These are phyloP conservation scores for Auanema sp. DNA, from an alignment of 2,888 invertebrate genomes.

Conservation along the genomic window DNA sequence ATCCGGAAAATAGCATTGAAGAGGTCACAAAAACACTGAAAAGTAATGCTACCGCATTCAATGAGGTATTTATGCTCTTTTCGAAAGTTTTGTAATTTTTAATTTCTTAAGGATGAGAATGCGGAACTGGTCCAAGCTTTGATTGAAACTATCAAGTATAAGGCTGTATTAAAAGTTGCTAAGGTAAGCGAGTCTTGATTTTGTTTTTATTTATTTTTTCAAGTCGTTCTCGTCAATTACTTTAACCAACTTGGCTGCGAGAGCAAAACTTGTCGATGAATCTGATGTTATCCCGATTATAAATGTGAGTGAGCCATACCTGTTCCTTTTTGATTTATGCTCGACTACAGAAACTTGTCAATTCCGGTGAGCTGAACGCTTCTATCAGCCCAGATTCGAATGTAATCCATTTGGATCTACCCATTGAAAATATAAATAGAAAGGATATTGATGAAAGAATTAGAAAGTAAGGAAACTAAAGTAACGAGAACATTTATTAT, in stretches of 20 bases:
- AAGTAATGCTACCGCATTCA: not conserved
- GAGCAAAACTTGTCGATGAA: not conserved
- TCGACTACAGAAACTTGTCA: too few relatives aligned
- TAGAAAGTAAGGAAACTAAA: slow-evolving; percentile 1
- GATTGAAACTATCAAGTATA: slow-evolving; percentile 24
- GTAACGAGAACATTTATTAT: too few relatives aligned
- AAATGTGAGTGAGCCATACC: too few relatives aligned
- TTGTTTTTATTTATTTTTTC: not conserved
- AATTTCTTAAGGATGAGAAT: slow-evolving; percentile 27
- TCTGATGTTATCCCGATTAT: too few relatives aligned
- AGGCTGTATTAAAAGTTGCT: slow-evolving; percentile 26
- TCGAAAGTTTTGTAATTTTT: not conserved
- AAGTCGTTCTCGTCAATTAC: slow-evolving; percentile 17
- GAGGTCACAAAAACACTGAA: slow-evolving; percentile 5
- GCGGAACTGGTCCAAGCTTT: slow-evolving; percentile 24
- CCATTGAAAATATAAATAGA: slow-evolving; percentile 14
- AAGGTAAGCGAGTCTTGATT: slow-evolving; percentile 17
- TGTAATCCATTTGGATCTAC: not conserved
- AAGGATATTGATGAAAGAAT: not conserved
- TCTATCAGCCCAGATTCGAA: not conserved
- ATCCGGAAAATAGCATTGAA: slow-evolving; percentile 5
- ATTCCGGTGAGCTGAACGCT: not conserved
- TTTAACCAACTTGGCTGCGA: slow-evolving; percentile 6
- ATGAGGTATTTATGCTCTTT: not conserved
- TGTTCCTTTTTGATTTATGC: too few relatives aligned